phyloP scores from a whole-genome alignment of 2,797 vertebrate species.

The Psittacula derbiana region DNA sequence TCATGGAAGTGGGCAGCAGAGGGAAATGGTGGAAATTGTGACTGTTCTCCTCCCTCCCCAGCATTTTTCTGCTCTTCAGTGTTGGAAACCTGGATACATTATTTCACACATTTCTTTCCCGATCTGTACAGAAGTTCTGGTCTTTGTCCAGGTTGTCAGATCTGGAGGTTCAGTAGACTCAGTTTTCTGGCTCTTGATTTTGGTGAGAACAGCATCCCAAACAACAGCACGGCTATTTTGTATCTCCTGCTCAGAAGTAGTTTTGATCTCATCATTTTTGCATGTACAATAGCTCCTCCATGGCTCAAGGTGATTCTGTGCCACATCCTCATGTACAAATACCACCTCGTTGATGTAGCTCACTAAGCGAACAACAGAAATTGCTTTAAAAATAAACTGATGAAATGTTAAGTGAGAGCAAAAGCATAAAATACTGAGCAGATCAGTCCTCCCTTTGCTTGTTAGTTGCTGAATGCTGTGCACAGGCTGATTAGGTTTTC shows the following conservation, averaged over 20 bases:
- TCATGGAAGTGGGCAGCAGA: neutral
- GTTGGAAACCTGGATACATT: neutral
- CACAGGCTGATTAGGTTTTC: neutral
- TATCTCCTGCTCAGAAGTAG: neutral
- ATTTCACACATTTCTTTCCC: neutral
- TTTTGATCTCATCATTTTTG: neutral
- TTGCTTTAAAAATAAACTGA: neutral
- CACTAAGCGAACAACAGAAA: neutral
- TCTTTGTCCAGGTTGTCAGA: neutral
- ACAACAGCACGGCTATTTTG: neutral
- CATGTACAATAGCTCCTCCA: rapidly evolving
- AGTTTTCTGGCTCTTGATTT: neutral
- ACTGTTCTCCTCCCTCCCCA: neutral
- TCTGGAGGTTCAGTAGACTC: neutral
- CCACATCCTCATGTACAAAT: neutral
- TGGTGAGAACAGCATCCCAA: neutral
- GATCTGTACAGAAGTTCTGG: neutral
- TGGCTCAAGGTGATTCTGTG: neutral
- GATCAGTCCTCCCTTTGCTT: neutral
- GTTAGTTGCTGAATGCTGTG: neutral
- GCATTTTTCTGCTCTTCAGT: neutral
- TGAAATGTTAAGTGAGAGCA: neutral
- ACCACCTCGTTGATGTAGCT: neutral
- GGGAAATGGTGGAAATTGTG: neutral
- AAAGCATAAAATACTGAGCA: neutral